Conservation (phyloP, 2,113 vertebrate genomes). For the Phrynocephalus versicolor region DNA sequence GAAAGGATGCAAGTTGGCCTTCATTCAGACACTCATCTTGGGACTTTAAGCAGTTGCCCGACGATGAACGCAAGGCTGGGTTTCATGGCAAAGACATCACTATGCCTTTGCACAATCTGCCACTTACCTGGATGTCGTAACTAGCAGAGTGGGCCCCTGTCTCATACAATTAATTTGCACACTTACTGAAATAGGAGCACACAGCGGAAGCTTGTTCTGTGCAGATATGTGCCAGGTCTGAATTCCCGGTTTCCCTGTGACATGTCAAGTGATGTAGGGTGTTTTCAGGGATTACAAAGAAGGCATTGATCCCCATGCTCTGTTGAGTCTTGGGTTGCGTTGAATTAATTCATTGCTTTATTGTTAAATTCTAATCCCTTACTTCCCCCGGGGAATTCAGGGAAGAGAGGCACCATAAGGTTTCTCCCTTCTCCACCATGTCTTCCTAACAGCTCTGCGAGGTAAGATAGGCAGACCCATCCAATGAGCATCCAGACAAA, state of each 20-base stretch:
- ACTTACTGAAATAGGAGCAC: constrained; percentile 37
- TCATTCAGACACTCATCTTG: constrained; percentile 59
- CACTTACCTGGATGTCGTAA: constrained; percentile 48
- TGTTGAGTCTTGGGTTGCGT: constrained; percentile 75
- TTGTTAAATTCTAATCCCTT: not conserved
- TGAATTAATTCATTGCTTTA: constrained; percentile 74
- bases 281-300: constrained; percentile 72
- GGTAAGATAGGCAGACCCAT: not conserved
- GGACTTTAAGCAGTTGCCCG: constrained; percentile 60
- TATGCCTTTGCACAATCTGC: constrained; percentile 48
- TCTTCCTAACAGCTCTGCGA: not conserved
- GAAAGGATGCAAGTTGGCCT: constrained; percentile 57
- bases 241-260: constrained; percentile 53
- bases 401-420: too few species aligned
- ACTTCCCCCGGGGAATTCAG: not conserved
- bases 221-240: constrained; percentile 53
- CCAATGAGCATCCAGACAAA: not conserved
- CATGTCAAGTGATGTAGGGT: constrained; percentile 62
- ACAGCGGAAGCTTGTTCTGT: constrained; percentile 40
- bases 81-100: constrained; percentile 47
- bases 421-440: too few species aligned
- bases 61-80: constrained; percentile 59
- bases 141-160: constrained; percentile 39
- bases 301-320: constrained; percentile 73
- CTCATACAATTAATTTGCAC: constrained; percentile 39